A percentile compares a stretch with the other conserved stretches of the same genome.
These are phyloP conservation scores for Anticlea derivata DNA, from an alignment of 2,888 invertebrate genomes.

Conservation along the genomic window DNA sequence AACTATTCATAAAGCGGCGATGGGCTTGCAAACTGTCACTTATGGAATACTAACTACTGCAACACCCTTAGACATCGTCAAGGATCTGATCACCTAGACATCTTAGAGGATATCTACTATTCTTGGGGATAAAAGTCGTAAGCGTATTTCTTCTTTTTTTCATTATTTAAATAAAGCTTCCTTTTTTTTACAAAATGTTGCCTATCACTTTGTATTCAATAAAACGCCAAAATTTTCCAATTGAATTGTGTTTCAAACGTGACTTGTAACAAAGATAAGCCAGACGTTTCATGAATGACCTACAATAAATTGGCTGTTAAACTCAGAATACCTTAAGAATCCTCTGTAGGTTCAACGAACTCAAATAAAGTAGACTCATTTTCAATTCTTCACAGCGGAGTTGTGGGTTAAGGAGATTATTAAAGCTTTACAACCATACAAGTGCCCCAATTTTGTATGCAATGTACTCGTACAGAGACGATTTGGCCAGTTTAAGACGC, in stretches of 20 bases:
- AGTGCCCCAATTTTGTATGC: constrained; percentile 7
- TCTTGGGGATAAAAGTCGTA: no score
- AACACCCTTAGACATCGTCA: no score
- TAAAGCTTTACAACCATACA: constrained; percentile 11
- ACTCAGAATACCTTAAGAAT: background rate
- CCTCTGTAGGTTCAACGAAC: constrained; percentile 11
- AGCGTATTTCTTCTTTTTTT: no score
- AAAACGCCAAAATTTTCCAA: constrained; percentile 6
- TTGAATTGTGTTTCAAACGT: constrained; percentile 24
- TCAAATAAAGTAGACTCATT: constrained; percentile 16
- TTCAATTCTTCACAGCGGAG: constrained; percentile 17
- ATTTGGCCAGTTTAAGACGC: no score
- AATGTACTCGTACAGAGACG: no score
- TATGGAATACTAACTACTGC: no score
- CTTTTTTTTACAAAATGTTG: no score
- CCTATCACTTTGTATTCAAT: constrained; percentile 16
- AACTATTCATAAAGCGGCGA: no score
- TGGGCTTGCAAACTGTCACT: no score
- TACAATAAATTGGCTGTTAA: constrained; percentile 14
- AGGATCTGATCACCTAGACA: no score
- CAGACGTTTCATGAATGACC: constrained; percentile 19
- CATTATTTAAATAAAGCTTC: no score
- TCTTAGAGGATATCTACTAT: no score
- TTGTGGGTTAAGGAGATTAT: constrained; percentile 20
- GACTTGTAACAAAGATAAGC: constrained; percentile 24